Conservation (phyloP, 2,113 vertebrate species). For the Myxocyprinus asiaticus region DNA sequence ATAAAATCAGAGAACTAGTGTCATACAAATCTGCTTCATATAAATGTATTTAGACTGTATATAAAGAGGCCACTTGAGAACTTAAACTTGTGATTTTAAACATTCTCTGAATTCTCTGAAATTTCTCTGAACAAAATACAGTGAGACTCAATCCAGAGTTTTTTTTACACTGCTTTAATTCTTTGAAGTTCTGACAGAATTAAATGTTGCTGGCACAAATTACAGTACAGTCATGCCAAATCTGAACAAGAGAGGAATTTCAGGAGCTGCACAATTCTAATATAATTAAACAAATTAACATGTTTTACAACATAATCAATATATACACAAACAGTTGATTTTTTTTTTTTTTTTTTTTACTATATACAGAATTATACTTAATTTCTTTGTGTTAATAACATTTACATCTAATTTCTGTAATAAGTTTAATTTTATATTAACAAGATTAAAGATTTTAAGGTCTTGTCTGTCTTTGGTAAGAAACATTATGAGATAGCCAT, state of each 20-base stretch:
- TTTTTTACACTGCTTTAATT: neutral
- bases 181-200: neutral
- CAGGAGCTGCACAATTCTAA: no score
- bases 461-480: neutral
- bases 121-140: no score
- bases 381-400: neutral
- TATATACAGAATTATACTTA: no score
- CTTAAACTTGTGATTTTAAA: no score
- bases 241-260: neutral
- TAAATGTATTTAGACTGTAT: no score
- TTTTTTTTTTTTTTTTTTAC: no score
- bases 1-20: no score
- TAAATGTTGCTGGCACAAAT: constrained; percentile 4
- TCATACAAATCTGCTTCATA: no score
- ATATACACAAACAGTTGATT: neutral
- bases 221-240: neutral
- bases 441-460: no score
- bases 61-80: no score
- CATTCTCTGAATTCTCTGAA: no score
- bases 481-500: neutral
- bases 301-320: neutral
- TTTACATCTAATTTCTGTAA: neutral
- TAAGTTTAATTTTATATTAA: neutral
- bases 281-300: neutral
- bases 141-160: no score